These are phyloP conservation scores for Ciona savignyi DNA, from an alignment of 23 tunicate species.

Conservation along the genomic window DNA sequence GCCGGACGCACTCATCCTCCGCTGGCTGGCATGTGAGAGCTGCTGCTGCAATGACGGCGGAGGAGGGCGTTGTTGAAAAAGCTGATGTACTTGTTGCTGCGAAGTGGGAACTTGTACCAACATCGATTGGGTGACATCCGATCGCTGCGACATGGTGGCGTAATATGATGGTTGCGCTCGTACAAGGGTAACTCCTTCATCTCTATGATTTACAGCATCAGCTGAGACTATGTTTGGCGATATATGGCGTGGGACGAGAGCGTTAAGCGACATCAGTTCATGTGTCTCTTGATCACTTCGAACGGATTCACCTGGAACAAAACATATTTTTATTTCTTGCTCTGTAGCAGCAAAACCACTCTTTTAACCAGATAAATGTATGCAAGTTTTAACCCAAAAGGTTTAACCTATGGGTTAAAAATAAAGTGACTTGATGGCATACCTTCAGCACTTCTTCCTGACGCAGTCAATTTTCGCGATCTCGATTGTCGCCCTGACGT, in stretches of 20 bases:
- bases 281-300: constrained; percentile 40
- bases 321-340: background rate
- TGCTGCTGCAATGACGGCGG: background rate
- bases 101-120: constrained; percentile 13
- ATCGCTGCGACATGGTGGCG: background rate
- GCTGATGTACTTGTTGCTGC: constrained; percentile 1
- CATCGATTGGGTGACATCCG: background rate
- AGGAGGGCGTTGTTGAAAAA: background rate
- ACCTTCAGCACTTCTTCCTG: constrained; percentile 49
- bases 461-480: constrained; percentile 1
- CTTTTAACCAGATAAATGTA: background rate
- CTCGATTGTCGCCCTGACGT: constrained; percentile 6
- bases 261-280: constrained; percentile 9
- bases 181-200: background rate
- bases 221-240: background rate
- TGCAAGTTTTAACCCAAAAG: too few relatives aligned
- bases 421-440: too few relatives aligned
- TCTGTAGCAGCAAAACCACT: background rate
- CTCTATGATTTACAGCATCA: background rate
- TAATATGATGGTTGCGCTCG: background rate
- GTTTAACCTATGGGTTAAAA: background rate
- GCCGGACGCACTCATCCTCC: background rate
- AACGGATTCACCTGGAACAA: constrained; percentile 41
- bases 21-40: background rate
- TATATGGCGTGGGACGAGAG: background rate